Evolutionary conservation across 2,113 vertebrate genomes (phyloP), one percentile per base, ranked within the genome.

Genomic region (Dipodomys merriami): DNA sequence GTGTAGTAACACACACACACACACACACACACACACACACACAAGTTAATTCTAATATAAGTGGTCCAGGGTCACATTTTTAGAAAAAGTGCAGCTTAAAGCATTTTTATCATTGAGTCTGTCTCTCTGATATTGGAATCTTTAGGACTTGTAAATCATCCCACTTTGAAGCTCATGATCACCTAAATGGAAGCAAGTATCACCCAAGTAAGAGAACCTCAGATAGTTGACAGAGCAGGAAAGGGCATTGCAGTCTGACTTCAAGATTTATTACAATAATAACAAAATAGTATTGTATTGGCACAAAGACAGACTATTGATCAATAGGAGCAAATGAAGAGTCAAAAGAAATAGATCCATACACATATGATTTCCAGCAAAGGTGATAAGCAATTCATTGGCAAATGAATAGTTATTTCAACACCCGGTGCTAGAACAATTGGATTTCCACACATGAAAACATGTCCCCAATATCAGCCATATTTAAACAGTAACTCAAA

Each of bases 401-500:
- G 5, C 69, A 18, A 86, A 65, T 30, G 3, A 49, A 74, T 72
- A 29, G n/a, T 53, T 5, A 69, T 83, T 46, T 83, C 33, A 76
- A 65, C 18, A 95, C 88, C 60, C 29, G 4, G 12, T 69, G 5
- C 1, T 33, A 27, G 10, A 76, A 68, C 29, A 68, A 46, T 25
- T 83, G 11, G 10, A 46, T 49, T 64, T 0, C 20, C 30, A 33
- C 16, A 25, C 19, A 44, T 67, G 39, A 53, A 3, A 49, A 53
- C 10, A 35, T 19, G 5, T 30, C 33, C 22, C 81, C 49, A 7
- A 57, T 79, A 62, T 46, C 44, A 3, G 71, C 5, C 6, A 80
- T 49, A 86, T 80, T 91, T 2, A 78, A 82, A 81, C 78, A 67
- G 15, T 83, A 74, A 74, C 30, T 91, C 16, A 73, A 88, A 92